These are phyloP conservation scores for Tenthredo mesomela DNA, from an alignment of 2,888 invertebrate species.

Conservation along the genomic window DNA sequence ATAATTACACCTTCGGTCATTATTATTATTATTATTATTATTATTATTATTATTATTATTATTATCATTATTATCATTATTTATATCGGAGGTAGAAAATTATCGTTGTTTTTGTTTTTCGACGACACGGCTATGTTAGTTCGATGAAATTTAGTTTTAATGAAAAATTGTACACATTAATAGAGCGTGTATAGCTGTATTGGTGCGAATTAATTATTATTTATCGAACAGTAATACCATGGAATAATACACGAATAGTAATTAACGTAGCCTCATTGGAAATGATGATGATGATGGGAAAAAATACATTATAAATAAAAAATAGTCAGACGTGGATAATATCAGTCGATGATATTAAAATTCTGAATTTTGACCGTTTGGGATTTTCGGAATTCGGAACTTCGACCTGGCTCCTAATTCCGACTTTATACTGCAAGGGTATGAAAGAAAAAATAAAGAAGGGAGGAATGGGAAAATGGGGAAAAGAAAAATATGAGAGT, in stretches of 20 bases:
- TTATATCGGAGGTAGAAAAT: background rate
- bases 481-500: background rate
- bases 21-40: background rate
- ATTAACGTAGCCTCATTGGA: background rate
- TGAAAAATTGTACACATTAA: background rate
- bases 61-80: background rate
- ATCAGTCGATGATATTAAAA: no score
- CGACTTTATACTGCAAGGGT: background rate
- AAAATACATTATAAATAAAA: no score
- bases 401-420: no score
- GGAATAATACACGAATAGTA: background rate
- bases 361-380: no score
- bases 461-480: background rate
- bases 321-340: no score
- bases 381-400: no score
- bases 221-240: background rate
- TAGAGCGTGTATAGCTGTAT: background rate
- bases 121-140: background rate
- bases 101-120: background rate
- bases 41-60: background rate
- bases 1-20: conserved; percentile 31
- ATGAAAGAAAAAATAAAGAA: background rate
- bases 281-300: background rate
- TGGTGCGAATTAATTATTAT: background rate
- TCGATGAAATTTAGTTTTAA: background rate